Conservation (phyloP, 1,140 invertebrate species). For the Drosophila auraria region DNA sequence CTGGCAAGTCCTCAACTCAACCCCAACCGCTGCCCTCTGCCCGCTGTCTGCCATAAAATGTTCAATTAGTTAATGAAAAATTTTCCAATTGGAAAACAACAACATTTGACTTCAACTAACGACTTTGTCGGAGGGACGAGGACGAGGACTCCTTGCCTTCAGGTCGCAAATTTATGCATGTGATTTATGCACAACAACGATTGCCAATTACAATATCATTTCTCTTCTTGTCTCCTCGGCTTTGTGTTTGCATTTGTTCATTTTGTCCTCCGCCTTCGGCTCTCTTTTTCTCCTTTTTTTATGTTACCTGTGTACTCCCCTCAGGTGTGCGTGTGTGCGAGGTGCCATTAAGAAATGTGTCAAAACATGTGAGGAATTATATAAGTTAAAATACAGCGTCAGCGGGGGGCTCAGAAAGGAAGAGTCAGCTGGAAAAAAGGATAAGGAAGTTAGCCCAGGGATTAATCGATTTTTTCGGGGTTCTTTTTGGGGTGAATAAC, state of each 20-base stretch:
- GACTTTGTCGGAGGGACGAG: constrained; percentile 25
- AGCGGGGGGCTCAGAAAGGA: constrained; percentile 10
- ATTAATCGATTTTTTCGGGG: constrained; percentile 30
- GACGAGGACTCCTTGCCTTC: constrained; percentile 40
- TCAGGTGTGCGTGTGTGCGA: constrained; percentile 45
- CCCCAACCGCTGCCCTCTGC: neutral
- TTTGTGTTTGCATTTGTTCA: constrained; percentile 50
- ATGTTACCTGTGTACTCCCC: neutral
- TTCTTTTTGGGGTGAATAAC: neutral
- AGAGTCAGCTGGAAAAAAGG: neutral
- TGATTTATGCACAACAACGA: constrained; percentile 81
- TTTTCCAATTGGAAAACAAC: constrained; percentile 80
- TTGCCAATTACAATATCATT: constrained; percentile 83
- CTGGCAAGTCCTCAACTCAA: constrained; percentile 20
- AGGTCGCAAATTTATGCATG: constrained; percentile 76
- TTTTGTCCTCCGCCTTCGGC: constrained; percentile 31
- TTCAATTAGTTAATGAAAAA: constrained; percentile 84
- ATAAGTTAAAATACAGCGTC: constrained; percentile 54
- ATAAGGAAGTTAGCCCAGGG: constrained; percentile 2
- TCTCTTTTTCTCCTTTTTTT: neutral
- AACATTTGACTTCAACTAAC: constrained; percentile 76
- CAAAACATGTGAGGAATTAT: constrained; percentile 80
- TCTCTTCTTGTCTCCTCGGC: constrained; percentile 68
- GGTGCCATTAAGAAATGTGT: constrained; percentile 81
- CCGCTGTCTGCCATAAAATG: constrained; percentile 68